Percentiles rank a stretch among this genome's conserved stretches.
Evolutionary conservation across 2,113 vertebrate genomes (phyloP).

Genomic region (Anseranas semipalmata): DNA sequence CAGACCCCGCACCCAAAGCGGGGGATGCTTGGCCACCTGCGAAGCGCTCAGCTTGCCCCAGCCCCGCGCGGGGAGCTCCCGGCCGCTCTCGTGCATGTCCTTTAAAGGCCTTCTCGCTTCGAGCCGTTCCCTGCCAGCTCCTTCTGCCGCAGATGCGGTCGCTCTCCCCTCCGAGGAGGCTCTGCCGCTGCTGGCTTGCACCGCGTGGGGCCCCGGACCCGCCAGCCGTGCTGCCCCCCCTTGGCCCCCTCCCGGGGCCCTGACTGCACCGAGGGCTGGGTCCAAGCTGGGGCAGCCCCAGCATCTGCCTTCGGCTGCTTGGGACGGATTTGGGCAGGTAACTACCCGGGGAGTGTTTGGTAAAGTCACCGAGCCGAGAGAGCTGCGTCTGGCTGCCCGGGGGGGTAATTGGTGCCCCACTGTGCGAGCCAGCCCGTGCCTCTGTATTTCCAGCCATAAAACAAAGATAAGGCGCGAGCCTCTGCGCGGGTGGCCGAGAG

Average conservation of each 20-base stretch:
- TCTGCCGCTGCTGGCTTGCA: neutral
- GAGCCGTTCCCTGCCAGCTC: slow-evolving; percentile 24
- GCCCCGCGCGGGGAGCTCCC: neutral
- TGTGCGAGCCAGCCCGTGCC: neutral
- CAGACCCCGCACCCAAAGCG: neutral
- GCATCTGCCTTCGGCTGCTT: neutral
- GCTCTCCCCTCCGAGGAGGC: neutral
- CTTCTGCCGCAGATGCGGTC: neutral
- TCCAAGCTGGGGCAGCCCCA: neutral
- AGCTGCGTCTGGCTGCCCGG: neutral
- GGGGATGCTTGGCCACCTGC: slow-evolving; percentile 10
- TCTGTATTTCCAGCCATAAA: rapidly evolving
- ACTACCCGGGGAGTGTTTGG: neutral
- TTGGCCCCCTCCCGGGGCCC: neutral
- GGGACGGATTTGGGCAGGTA: slow-evolving; percentile 33
- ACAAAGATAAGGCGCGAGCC: neutral
- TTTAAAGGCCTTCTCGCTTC: slow-evolving; percentile 53
- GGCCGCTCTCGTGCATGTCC: neutral
- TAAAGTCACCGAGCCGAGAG: rapidly evolving
- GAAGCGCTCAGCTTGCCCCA: neutral
- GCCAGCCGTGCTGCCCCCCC: rapidly evolving
- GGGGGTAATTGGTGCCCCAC: neutral
- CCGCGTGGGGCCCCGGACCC: neutral
- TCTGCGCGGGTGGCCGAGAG: neutral
- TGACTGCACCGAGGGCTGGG: rapidly evolving